phyloP scores from a whole-genome alignment of 1,140 invertebrate genomes.

The Cydia fagiglandana region DNA sequence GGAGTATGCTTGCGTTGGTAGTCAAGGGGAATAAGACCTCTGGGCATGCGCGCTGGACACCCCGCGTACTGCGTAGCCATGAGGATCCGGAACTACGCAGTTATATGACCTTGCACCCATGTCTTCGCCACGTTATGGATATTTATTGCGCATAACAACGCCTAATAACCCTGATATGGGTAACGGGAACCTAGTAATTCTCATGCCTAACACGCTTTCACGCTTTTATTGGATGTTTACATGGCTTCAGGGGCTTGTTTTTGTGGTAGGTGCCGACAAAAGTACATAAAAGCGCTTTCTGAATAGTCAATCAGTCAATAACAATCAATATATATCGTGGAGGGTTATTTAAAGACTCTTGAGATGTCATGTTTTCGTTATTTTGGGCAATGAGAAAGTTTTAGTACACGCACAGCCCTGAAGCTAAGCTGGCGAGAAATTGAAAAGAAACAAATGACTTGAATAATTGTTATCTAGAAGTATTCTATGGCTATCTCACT shows the following conservation, averaged over 20 bases:
- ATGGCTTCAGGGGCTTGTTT: conserved; percentile 2
- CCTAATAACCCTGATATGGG: conserved; percentile 35
- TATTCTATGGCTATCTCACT: conserved; percentile 23
- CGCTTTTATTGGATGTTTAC: conserved; percentile 23
- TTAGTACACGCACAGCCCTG: too few species aligned
- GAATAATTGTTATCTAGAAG: background rate
- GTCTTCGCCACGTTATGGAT: conserved; percentile 35
- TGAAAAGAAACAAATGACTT: background rate
- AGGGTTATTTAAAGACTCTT: too few species aligned
- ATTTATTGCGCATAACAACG: conserved; percentile 36
- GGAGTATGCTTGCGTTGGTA: conserved; percentile 46
- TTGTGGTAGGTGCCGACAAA: background rate
- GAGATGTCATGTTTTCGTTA: too few species aligned
- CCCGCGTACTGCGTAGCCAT: background rate
- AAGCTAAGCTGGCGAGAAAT: background rate
- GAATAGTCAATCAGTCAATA: too few species aligned
- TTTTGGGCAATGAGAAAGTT: too few species aligned
- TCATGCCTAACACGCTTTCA: conserved; percentile 21
- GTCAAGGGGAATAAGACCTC: background rate
- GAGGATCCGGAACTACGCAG: conserved; percentile 50
- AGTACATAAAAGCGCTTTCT: background rate
- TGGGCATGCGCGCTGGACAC: conserved; percentile 53
- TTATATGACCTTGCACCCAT: conserved; percentile 49
- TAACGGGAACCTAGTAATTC: conserved; percentile 21
- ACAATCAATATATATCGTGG: background rate